Evolutionary conservation across 2,797 vertebrate genomes (phyloP).

Genomic region (Cuculus canorus): DNA sequence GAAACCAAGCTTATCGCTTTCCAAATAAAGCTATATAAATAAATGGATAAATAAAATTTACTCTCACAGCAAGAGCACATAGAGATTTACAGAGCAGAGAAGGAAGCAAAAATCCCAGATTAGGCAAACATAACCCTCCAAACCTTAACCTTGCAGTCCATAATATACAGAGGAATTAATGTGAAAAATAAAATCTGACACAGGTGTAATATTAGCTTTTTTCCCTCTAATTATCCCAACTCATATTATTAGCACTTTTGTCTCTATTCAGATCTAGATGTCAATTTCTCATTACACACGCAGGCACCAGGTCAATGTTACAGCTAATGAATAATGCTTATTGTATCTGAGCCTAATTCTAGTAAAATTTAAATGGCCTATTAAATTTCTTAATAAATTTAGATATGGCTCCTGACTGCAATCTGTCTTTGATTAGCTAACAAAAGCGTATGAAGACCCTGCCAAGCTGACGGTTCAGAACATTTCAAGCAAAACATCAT

Average conservation of each 20-base stretch:
- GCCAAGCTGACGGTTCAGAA: conserved; percentile 69
- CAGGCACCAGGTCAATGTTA: conserved; percentile 65
- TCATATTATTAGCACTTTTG: background rate
- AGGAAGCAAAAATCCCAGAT: background rate
- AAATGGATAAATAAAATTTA: background rate
- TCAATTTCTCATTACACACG: conserved; percentile 72
- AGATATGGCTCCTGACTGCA: conserved; percentile 79
- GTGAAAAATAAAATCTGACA: conserved; percentile 28
- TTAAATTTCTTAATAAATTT: conserved; percentile 85
- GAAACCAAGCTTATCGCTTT: background rate
- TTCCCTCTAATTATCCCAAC: conserved; percentile 4
- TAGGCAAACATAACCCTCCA: background rate
- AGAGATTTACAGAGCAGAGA: background rate
- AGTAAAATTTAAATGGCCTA: conserved; percentile 80
- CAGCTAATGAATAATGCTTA: conserved; percentile 73
- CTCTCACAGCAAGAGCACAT: background rate
- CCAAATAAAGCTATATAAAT: background rate
- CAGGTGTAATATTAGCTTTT: background rate
- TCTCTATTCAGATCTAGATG: conserved; percentile 31
- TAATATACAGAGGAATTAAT: background rate
- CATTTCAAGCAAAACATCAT: conserved; percentile 63
- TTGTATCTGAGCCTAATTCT: conserved; percentile 76
- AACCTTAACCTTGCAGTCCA: background rate
- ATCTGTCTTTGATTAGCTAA: conserved; percentile 82
- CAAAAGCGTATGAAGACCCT: conserved; percentile 72